A percentile compares a stretch with the other conserved stretches of the same genome.
phyloP scores from a whole-genome alignment of 2,797 vertebrate genomes.

The Phoxinus dragarum region DNA sequence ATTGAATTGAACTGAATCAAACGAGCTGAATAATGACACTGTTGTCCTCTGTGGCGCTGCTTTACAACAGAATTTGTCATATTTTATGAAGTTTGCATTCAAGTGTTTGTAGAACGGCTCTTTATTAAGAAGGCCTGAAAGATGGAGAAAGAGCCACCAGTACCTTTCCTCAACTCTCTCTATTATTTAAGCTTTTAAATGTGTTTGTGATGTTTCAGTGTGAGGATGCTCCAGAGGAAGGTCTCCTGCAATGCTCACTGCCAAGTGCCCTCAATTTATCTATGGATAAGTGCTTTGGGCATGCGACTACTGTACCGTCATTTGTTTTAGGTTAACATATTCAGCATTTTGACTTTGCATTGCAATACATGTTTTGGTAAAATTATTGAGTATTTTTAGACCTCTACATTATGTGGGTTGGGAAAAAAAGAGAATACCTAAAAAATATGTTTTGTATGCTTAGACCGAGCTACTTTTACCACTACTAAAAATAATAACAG shows the following conservation, averaged over 20 bases:
- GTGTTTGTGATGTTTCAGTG: constrained; percentile 63
- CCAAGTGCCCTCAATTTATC: constrained; percentile 36
- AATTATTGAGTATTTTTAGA: neutral
- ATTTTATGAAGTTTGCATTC: neutral
- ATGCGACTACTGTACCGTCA: constrained; percentile 4
- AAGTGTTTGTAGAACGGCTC: neutral
- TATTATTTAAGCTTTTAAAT: constrained; percentile 69
- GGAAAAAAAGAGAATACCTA: neutral
- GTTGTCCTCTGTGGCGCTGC: neutral
- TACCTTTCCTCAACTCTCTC: constrained; percentile 40
- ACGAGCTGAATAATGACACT: neutral
- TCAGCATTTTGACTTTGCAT: neutral
- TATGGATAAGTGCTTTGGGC: constrained; percentile 13
- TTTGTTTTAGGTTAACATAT: neutral
- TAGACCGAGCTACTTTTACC: neutral
- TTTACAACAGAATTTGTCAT: neutral
- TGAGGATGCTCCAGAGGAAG: constrained; percentile 48
- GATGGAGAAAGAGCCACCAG: constrained; percentile 10
- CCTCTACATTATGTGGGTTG: neutral
- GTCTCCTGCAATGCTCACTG: constrained; percentile 24
- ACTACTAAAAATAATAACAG: constrained; percentile 38
- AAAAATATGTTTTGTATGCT: neutral
- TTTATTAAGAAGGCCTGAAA: constrained; percentile 2
- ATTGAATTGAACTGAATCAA: neutral
- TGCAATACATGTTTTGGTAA: neutral